Conservation (phyloP, 1,140 invertebrate species). For the Mya arenaria region DNA sequence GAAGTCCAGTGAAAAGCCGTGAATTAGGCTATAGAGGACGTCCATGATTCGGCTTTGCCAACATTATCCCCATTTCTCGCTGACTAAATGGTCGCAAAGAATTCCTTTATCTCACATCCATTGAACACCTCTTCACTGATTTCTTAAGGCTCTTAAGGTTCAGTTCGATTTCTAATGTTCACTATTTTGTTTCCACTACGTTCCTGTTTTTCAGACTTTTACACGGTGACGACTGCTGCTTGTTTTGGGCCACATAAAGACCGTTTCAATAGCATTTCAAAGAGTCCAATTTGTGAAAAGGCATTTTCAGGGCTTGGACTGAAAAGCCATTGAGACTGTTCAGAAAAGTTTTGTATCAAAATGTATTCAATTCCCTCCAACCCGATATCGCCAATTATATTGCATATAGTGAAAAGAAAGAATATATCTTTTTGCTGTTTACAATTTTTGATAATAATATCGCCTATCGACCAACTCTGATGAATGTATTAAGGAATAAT, state of each 20-base stretch:
- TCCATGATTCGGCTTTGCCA: too few relatives aligned
- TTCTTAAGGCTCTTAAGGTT: not conserved
- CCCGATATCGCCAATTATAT: constrained; percentile 38
- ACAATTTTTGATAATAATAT: constrained; percentile 53
- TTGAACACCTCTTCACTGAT: not conserved
- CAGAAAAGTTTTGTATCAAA: constrained; percentile 53
- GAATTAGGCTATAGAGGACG: too few relatives aligned
- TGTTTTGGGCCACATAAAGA: constrained; percentile 34
- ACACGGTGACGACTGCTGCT: constrained; percentile 26
- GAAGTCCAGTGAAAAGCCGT: too few relatives aligned
- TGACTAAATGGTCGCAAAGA: not conserved
- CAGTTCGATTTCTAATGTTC: not conserved
- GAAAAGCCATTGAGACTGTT: constrained; percentile 39
- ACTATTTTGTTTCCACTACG: not conserved
- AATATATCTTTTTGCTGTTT: constrained; percentile 55
- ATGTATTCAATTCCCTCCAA: constrained; percentile 31
- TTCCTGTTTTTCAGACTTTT: not conserved
- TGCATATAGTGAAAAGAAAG: constrained; percentile 24
- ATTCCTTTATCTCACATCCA: not conserved
- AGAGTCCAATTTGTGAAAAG: constrained; percentile 37
- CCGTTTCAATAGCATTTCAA: constrained; percentile 46
- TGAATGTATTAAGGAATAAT: constrained; percentile 23
- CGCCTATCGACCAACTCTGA: constrained; percentile 28
- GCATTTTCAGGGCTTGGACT: constrained; percentile 31
- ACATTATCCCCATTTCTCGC: too few relatives aligned